Base-by-base conservation (phyloP, 2,888 invertebrate species). In the Choristoneura rosaceana region DNA sequence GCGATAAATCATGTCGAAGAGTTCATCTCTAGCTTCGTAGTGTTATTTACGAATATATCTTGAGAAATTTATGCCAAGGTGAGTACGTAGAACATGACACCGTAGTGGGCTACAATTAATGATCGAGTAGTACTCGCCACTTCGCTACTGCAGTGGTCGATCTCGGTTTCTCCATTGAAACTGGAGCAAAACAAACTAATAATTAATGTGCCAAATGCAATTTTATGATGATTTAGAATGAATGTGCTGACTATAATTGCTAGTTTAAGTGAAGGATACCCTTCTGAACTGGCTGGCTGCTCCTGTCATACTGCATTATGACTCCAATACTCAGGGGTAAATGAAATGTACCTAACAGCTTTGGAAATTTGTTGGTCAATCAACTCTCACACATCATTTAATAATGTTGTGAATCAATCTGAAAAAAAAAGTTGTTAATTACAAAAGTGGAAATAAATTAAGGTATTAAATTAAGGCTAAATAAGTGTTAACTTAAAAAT, bases 31-130 rank as follows among this genome's bases (percentile, higher is more conserved):
- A 52, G 50, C 41, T 52, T 60, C 68, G 14, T 73, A 73, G 73
- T 59, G 68, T 25, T 68, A 69, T 73, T 59, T 64, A 64, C 59
- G n/a, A 50, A 60, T 33, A 70, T 33, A 73, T 69, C 17, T n/a
- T 69, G 50, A 63, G 71, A 60, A 73, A 73, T 73, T 64, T 73
- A 73, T 73, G 73, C 68, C 61, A 59, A 73, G 73, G 73, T 73
- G 34, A 73, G 73, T 69, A 50, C 14, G 60, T 8, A 64, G 10
- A 60, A 64, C 45, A 60, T 15, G 64, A 58, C 50, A 50, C 52
- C 33, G 47, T 69, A 68, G 59, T 63, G 58, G 59, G 59, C 67
- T 58, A 62, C 68, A 73, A 73, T 68, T 73, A 73, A 69, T 73
- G 73, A 73, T 71, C 73, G 73, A 59, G 73, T 63, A 55, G 73